Evolutionary conservation across 2,797 vertebrate genomes (phyloP).

Genomic region (Channa striata): DNA sequence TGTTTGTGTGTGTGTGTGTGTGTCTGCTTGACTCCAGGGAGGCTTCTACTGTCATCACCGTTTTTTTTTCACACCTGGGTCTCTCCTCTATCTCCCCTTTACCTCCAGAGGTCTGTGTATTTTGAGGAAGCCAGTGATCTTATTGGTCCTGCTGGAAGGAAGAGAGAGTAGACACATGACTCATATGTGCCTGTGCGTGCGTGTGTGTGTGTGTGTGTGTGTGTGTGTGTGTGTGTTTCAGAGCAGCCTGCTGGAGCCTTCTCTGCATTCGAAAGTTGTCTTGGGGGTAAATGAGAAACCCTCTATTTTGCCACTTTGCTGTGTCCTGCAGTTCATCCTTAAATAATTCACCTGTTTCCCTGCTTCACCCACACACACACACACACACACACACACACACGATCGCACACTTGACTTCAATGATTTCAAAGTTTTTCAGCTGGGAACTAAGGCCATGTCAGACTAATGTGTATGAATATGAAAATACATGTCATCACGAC

Average conservation of each 20-base stretch:
- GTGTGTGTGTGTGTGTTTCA: conserved; percentile 16
- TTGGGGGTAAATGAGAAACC: conserved; percentile 69
- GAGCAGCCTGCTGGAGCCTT: conserved; percentile 26
- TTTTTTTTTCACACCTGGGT: conserved; percentile 54
- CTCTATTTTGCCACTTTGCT: conserved; percentile 48
- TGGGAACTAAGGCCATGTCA: conserved; percentile 49
- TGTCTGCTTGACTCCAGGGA: conserved; percentile 50
- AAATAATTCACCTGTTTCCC: conserved; percentile 76
- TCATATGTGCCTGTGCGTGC: conserved; percentile 50
- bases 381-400: conserved; percentile 29
- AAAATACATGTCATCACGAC: conserved; percentile 32
- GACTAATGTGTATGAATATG: conserved; percentile 41
- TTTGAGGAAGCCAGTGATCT: conserved; percentile 73
- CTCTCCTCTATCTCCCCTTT: conserved; percentile 24
- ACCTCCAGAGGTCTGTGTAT: conserved; percentile 64
- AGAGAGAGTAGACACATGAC: conserved; percentile 69
- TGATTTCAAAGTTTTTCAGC: conserved; percentile 48
- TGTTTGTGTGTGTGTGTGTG: conserved; percentile 26
- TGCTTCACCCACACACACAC: conserved; percentile 5
- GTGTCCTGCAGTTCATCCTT: conserved; percentile 75
- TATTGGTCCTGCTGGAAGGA: conserved; percentile 73
- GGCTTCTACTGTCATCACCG: conserved; percentile 69
- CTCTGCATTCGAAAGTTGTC: conserved; percentile 59
- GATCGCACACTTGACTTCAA: conserved; percentile 46
- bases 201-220: conserved; percentile 36